Conservation (phyloP, 2,888 invertebrate genomes). For the Gastracanthus pulcherrimus region DNA sequence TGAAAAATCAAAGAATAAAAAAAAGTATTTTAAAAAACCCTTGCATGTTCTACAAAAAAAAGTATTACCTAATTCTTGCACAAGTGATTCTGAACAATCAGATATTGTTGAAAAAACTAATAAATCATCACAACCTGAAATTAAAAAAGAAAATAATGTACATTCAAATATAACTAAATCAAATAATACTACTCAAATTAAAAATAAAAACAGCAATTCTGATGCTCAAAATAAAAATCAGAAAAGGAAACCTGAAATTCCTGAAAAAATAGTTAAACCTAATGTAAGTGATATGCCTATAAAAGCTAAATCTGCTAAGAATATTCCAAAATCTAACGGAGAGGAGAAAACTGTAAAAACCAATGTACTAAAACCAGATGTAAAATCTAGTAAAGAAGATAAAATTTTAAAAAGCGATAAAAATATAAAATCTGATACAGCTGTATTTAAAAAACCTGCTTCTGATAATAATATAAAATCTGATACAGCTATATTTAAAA, state of each 20-base stretch:
- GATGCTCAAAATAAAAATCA: background rate
- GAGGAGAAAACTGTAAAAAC: background rate
- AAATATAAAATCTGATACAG: background rate
- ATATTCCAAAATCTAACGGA: background rate
- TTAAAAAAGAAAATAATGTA: background rate
- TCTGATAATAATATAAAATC: background rate
- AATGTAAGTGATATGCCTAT: background rate
- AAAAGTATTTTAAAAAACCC: background rate
- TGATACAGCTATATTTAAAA: background rate
- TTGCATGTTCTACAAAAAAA: background rate
- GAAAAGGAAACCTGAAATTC: background rate
- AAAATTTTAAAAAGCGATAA: background rate
- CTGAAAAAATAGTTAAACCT: background rate
- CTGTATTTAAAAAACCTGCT: background rate
- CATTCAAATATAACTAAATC: background rate
- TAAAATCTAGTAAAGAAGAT: background rate
- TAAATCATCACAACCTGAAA: background rate
- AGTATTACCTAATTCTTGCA: background rate
- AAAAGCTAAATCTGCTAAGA: background rate
- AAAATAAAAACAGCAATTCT: background rate
- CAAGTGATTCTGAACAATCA: background rate
- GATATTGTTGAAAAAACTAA: background rate
- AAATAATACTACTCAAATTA: background rate
- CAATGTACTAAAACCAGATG: background rate
- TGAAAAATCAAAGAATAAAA: background rate